Conservation (phyloP, 2,888 invertebrate species). For the Catocala nupta region DNA sequence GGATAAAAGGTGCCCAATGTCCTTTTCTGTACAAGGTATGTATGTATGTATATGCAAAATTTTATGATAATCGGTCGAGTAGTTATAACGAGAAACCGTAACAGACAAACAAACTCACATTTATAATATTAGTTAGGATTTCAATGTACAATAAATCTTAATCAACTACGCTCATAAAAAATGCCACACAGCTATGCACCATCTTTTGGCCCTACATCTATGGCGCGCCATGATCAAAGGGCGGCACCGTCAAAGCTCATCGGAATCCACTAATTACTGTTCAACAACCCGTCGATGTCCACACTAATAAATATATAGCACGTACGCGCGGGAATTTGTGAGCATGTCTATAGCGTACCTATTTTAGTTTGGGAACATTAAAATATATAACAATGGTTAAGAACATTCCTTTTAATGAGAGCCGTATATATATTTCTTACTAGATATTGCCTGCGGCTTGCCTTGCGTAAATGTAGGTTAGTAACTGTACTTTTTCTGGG, state of each 20-base stretch:
- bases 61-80: too few species aligned
- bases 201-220: not conserved
- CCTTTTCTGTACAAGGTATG: too few species aligned
- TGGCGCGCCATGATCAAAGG: conserved; percentile 63
- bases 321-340: conserved; percentile 37
- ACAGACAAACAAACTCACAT: too few species aligned
- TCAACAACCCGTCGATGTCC: conserved; percentile 49
- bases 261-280: conserved; percentile 71
- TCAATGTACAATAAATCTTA: not conserved
- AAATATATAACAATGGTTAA: not conserved
- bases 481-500: too few species aligned
- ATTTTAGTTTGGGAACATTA: conserved; percentile 2
- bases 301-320: conserved; percentile 38
- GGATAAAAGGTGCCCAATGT: too few species aligned
- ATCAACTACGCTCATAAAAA: not conserved
- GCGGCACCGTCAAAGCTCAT: conserved; percentile 66
- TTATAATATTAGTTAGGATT: too few species aligned
- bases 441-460: too few species aligned
- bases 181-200: not conserved
- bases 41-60: too few species aligned
- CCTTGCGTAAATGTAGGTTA: too few species aligned
- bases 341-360: conserved; percentile 10
- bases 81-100: too few species aligned
- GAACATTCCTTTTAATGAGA: too few species aligned
- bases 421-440: too few species aligned